These are phyloP conservation scores for Gerris lacustris DNA, from an alignment of 2,888 invertebrate species.

Conservation along the genomic window DNA sequence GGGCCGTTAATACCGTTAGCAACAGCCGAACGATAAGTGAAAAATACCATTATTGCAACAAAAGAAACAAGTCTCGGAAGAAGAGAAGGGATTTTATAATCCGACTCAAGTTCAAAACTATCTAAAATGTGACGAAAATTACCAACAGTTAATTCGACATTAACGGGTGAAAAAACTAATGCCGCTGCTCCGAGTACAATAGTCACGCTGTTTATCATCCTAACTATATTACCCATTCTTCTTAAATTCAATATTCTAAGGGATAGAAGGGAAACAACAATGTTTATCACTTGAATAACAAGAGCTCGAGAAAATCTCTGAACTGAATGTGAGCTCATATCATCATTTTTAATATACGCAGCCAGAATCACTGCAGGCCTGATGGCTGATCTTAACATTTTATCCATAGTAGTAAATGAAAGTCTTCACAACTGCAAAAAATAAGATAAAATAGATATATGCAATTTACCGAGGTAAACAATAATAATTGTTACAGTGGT, in stretches of 20 bases:
- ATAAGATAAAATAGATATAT: no score
- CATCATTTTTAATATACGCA: background rate
- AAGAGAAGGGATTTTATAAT: background rate
- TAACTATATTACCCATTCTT: constrained; percentile 3
- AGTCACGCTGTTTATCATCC: background rate
- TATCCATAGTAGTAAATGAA: background rate
- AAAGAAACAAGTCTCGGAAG: background rate
- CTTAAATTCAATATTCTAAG: background rate
- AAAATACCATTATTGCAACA: background rate
- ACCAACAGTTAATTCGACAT: background rate
- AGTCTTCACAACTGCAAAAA: no score
- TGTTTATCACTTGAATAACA: background rate
- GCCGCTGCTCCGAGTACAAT: background rate
- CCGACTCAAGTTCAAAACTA: background rate
- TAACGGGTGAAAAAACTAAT: background rate
- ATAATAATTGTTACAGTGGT: no score
- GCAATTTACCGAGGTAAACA: no score
- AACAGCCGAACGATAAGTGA: background rate
- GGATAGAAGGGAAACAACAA: background rate
- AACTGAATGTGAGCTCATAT: background rate
- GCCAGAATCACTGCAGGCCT: background rate
- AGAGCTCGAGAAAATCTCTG: background rate
- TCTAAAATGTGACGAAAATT: background rate
- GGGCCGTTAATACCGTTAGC: background rate
- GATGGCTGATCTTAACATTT: background rate